These are phyloP conservation scores for Orthonyx spaldingii DNA, from an alignment of 2,113 vertebrate species.

Conservation along the genomic window DNA sequence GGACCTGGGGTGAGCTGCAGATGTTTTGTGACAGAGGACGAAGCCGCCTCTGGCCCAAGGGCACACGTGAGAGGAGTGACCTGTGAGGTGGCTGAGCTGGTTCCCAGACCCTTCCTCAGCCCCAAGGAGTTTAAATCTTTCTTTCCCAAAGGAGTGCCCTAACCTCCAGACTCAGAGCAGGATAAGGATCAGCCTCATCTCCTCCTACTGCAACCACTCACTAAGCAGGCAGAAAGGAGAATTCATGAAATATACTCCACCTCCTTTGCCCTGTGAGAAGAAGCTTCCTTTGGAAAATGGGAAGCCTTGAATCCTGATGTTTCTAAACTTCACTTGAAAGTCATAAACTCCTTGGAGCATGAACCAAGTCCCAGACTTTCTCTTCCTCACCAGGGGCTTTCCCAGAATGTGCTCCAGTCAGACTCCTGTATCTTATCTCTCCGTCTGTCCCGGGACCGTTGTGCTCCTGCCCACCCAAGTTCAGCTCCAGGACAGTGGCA, in stretches of 20 bases:
- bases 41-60: background rate
- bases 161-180: background rate
- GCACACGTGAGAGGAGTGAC: background rate
- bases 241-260: background rate
- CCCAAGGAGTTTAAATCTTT: constrained; percentile 4
- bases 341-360: background rate
- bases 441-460: background rate
- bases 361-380: background rate
- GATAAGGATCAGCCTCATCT: background rate
- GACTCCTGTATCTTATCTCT: background rate
- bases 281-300: background rate
- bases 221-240: background rate
- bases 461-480: background rate
- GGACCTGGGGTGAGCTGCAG: background rate
- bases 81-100: constrained; percentile 3
- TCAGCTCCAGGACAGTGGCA: background rate
- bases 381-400: background rate
- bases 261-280: background rate
- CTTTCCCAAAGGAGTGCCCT: background rate
- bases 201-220: background rate
- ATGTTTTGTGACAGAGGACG: background rate
- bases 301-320: background rate
- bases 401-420: background rate
- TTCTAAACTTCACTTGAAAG: background rate
- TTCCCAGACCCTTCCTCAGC: background rate